These are phyloP conservation scores for Drepana falcataria DNA, from an alignment of 2,888 invertebrate species.

Conservation along the genomic window DNA sequence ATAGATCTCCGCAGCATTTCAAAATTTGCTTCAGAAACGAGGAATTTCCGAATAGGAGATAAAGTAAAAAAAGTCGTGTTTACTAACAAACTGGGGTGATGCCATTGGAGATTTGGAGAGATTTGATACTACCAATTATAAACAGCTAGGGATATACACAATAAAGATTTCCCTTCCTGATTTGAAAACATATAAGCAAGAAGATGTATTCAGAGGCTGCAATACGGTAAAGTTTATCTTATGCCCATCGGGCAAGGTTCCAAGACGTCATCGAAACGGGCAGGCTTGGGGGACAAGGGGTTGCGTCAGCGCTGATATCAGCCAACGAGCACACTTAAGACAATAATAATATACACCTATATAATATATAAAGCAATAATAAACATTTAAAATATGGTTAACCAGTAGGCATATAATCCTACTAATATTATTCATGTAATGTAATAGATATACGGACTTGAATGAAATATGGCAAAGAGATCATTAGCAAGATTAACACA, in stretches of 20 bases:
- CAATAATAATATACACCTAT: not conserved
- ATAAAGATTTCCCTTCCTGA: constrained; percentile 21
- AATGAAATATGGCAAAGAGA: too few relatives aligned
- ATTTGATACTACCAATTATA: constrained; percentile 32
- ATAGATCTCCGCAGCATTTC: constrained; percentile 24
- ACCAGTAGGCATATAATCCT: too few relatives aligned
- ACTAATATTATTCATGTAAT: too few relatives aligned
- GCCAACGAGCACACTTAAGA: constrained; percentile 36
- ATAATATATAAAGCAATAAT: too few relatives aligned
- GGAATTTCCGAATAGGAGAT: constrained; percentile 19
- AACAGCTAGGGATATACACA: constrained; percentile 28
- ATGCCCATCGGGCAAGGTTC: constrained; percentile 64
- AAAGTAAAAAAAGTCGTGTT: constrained; percentile 22
- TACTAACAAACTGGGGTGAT: constrained; percentile 16
- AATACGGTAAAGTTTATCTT: constrained; percentile 57
- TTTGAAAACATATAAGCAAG: constrained; percentile 13
- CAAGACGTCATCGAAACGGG: constrained; percentile 53
- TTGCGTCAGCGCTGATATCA: constrained; percentile 38
- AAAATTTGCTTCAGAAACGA: constrained; percentile 24
- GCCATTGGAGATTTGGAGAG: constrained; percentile 28
- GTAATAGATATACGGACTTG: too few relatives aligned
- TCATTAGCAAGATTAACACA: too few relatives aligned
- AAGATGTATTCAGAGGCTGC: constrained; percentile 30
- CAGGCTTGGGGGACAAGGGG: constrained; percentile 27
- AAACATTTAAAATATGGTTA: too few relatives aligned